Evolutionary conservation across 2,888 invertebrate genomes (phyloP).

Genomic region (Halictus quadricinctus): DNA sequence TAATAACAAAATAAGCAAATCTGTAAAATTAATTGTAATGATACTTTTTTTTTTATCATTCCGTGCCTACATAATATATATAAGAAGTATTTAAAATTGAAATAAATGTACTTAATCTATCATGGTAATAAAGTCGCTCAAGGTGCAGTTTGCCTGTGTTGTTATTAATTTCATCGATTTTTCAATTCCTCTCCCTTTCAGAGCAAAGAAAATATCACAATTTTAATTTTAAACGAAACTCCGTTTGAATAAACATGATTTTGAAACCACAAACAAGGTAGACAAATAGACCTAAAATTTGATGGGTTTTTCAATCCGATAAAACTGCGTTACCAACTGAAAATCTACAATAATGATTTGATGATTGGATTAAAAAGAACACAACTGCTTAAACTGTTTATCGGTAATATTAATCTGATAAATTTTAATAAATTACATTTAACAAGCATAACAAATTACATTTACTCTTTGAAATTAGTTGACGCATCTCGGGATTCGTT

Average conservation of each 20-base stretch:
- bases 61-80: not conserved
- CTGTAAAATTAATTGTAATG: not conserved
- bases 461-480: not conserved
- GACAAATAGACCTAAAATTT: not conserved
- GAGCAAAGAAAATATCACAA: not conserved
- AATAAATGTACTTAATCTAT: too few species aligned
- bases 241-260: not conserved
- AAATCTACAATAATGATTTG: not conserved
- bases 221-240: not conserved
- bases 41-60: not conserved
- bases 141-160: not conserved
- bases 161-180: not conserved
- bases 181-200: not conserved
- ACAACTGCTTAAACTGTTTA: not conserved
- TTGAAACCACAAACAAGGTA: not conserved
- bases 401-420: not conserved
- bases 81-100: not conserved
- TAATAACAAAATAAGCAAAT: not conserved
- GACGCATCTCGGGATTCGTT: not conserved
- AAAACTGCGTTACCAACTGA: not conserved
- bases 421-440: not conserved
- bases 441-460: not conserved
- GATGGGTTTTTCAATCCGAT: not conserved
- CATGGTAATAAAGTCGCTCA: not conserved
- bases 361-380: not conserved